A percentile compares a stretch with the other conserved stretches of the same genome.
phyloP scores from a whole-genome alignment of 2,113 vertebrate genomes.

The Ancistrus triradiatus region DNA sequence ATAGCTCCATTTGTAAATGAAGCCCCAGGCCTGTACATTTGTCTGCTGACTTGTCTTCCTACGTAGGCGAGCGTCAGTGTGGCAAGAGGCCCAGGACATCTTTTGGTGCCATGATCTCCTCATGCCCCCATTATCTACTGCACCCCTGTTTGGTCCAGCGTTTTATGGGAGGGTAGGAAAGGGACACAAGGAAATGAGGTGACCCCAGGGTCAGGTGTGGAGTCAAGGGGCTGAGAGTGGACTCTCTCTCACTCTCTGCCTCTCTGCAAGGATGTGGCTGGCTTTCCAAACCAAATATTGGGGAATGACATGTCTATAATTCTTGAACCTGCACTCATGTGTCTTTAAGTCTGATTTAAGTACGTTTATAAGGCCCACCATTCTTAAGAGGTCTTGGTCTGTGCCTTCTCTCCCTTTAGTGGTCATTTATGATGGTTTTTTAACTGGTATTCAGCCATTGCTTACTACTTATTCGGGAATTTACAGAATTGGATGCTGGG shows the following conservation, averaged over 20 bases:
- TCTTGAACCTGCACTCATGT: slow-evolving; percentile 62
- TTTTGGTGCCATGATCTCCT: slow-evolving; percentile 52
- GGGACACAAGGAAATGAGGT: slow-evolving; percentile 78
- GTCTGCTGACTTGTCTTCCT: slow-evolving; percentile 15
- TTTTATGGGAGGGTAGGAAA: slow-evolving; percentile 73
- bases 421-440: slow-evolving; percentile 70
- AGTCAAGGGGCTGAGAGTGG: slow-evolving; percentile 64
- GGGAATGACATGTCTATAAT: slow-evolving; percentile 46
- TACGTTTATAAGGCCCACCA: no score
- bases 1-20: slow-evolving; percentile 44
- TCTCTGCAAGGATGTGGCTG: slow-evolving; percentile 38
- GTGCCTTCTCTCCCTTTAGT: slow-evolving; percentile 50
- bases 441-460: slow-evolving; percentile 65
- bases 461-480: slow-evolving; percentile 76
- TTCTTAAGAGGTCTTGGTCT: no score
- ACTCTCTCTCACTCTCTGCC: slow-evolving; percentile 53
- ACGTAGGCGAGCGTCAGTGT: background rate
- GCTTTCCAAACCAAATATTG: slow-evolving; percentile 34
- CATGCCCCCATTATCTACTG: slow-evolving; percentile 62
- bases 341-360: slow-evolving; percentile 71
- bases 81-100: slow-evolving; percentile 43
- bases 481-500: slow-evolving; percentile 63
- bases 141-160: slow-evolving; percentile 59
- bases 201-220: slow-evolving; percentile 67
- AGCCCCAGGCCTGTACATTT: slow-evolving; percentile 45